Evolutionary conservation across 1,140 invertebrate species (phyloP), one percentile per base, ranked within the genome.

Genomic region (Drosophila tropicalis): DNA sequence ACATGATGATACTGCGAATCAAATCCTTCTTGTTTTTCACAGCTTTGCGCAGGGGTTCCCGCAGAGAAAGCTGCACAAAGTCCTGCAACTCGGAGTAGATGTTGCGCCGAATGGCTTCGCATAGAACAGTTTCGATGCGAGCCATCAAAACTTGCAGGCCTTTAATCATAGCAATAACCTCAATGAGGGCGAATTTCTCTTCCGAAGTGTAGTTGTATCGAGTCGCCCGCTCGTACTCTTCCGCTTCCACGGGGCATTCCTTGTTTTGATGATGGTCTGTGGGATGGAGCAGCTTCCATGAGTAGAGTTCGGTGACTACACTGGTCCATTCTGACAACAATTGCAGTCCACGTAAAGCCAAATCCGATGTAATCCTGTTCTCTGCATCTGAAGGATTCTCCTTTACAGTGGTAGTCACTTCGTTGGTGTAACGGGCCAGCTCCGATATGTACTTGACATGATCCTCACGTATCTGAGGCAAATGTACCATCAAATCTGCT

Each of bases 141-240:
- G 98, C 96, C 97, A 99, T 98, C 44, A 99, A 93, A 36, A 99
- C 97, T 93, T 99, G 99, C 7, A 99, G 94, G 2, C 98, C 98
- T 94, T 99, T 99, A 76, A 99, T 99, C 98, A 99, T 99, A 0
- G 98, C 98, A 79, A 99, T 99, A 15, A 99, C 97, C 94, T 99
- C 98, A 77, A 99, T 99, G 41, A 99, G 93, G 5, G 98, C 98
- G 93, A 98, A 98, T 92, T 99, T 99, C 93, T 99, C 99, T 89
- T 98, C 98, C 25, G 97, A 96, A 7, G 96, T 97, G 92, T 99
- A 99, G 93, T 99, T 99, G 93, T 99, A 99, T 19, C 98, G 94
- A 0, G 98, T 99, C 1, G 98, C 98, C 92, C 98, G 94, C 94
- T 99, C 99, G 93, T 99, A 99, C 93, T 99, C 98, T 93, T 99